These are phyloP conservation scores for Andrena hattorfiana DNA, from an alignment of 2,888 invertebrate species.

Conservation along the genomic window DNA sequence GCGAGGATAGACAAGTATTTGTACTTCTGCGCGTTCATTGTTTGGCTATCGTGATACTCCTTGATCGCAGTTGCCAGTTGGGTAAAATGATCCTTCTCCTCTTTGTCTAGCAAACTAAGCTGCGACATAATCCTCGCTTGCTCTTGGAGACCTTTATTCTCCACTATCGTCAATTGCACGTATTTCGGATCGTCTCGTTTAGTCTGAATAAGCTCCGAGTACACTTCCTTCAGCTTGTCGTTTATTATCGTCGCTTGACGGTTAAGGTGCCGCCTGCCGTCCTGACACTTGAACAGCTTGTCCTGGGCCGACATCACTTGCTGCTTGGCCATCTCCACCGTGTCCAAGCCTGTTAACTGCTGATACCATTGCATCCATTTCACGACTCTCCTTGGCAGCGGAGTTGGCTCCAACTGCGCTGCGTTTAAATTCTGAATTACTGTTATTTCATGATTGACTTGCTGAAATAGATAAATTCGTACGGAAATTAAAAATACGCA, in stretches of 20 bases:
- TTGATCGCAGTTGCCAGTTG: slow-evolving; percentile 82
- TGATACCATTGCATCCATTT: slow-evolving; percentile 83
- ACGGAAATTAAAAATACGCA: background rate
- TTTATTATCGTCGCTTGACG: slow-evolving; percentile 69
- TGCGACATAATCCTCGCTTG: slow-evolving; percentile 73
- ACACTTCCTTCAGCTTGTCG: slow-evolving; percentile 80
- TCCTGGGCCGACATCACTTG: slow-evolving; percentile 80
- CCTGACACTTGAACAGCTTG: slow-evolving; percentile 80
- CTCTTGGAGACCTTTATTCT: slow-evolving; percentile 81
- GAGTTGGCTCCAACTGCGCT: slow-evolving; percentile 67
- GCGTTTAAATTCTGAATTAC: slow-evolving; percentile 76
- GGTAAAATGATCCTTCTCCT: slow-evolving; percentile 81
- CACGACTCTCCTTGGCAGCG: slow-evolving; percentile 76
- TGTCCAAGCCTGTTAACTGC: slow-evolving; percentile 79
- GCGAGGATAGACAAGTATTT: slow-evolving; percentile 82
- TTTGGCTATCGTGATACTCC: slow-evolving; percentile 82
- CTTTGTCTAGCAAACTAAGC: slow-evolving; percentile 78
- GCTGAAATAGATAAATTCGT: slow-evolving; percentile 64
- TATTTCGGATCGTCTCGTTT: slow-evolving; percentile 82
- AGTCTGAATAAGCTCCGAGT: slow-evolving; percentile 80
- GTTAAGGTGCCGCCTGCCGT: slow-evolving; percentile 74
- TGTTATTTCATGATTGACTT: slow-evolving; percentile 72
- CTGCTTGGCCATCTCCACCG: slow-evolving; percentile 78
- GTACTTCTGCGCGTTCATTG: slow-evolving; percentile 80
- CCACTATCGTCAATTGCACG: slow-evolving; percentile 81